phyloP scores from a whole-genome alignment of 2,113 vertebrate genomes.

The Corythornis madagascariensis region DNA sequence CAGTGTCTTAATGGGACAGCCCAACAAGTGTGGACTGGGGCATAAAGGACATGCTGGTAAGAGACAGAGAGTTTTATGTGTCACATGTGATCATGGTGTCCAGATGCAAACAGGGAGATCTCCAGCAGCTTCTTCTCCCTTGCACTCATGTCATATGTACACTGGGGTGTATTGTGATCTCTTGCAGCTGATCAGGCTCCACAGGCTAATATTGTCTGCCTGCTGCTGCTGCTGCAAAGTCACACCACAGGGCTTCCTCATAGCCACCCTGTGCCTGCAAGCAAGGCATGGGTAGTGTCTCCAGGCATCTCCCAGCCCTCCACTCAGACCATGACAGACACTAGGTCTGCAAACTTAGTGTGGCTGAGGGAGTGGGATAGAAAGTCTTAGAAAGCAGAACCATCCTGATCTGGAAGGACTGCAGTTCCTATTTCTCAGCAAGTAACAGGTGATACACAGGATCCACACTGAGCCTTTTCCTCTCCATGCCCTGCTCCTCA shows the following conservation, averaged over 20 bases:
- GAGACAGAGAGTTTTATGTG: neutral
- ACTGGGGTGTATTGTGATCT: neutral
- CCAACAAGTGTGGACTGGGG: neutral
- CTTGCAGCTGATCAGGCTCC: neutral
- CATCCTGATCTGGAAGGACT: neutral
- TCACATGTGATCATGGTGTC: neutral
- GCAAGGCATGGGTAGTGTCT: neutral
- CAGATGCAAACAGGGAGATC: neutral
- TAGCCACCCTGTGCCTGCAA: neutral
- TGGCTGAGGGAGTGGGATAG: neutral
- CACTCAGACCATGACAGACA: neutral
- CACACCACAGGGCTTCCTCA: neutral
- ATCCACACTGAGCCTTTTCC: neutral
- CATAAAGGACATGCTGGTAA: neutral
- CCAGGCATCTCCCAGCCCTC: neutral
- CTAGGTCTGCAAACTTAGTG: neutral
- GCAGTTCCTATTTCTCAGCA: neutral
- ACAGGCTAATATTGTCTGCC: neutral
- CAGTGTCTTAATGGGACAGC: neutral
- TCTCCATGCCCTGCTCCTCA: neutral
- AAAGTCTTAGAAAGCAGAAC: neutral
- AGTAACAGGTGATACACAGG: neutral
- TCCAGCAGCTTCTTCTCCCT: neutral
- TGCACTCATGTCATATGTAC: neutral
- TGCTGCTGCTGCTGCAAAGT: neutral